Evolutionary conservation across 2,113 vertebrate genomes (phyloP).

Genomic region (Felis catus): DNA sequence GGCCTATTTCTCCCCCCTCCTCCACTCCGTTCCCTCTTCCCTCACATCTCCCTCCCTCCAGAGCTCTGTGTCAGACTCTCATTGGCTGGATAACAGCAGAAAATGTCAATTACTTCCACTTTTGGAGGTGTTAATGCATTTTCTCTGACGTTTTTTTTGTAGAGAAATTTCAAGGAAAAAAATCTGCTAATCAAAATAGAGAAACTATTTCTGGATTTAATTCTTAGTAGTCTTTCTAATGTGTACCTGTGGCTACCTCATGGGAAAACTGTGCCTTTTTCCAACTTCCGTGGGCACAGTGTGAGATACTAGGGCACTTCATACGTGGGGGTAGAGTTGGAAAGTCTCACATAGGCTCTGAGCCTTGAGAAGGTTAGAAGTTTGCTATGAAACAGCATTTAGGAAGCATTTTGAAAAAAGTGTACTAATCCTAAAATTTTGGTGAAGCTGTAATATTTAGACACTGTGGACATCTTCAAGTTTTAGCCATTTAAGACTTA

Average conservation of each 20-base stretch:
- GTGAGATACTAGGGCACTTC: neutral
- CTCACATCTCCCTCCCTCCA: too few relatives aligned
- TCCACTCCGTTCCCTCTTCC: rapidly evolving
- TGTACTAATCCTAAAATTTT: neutral
- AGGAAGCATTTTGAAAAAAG: neutral
- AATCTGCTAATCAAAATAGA: neutral
- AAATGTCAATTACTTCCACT: neutral
- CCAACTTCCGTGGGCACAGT: neutral
- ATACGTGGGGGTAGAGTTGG: rapidly evolving
- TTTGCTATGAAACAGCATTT: neutral
- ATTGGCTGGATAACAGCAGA: neutral
- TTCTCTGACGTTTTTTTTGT: neutral
- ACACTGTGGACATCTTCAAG: neutral
- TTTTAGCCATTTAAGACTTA: neutral
- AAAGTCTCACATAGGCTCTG: neutral
- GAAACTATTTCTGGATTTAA: neutral
- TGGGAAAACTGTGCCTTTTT: neutral
- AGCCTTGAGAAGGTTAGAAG: neutral
- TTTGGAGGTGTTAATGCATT: neutral
- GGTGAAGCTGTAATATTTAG: neutral
- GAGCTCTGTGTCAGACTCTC: neutral
- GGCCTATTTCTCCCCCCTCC: rapidly evolving
- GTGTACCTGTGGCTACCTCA: neutral
- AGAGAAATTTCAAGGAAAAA: neutral
- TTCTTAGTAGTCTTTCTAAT: neutral